Conservation (phyloP, 2,113 vertebrate species). For the Peromyscus californicus region DNA sequence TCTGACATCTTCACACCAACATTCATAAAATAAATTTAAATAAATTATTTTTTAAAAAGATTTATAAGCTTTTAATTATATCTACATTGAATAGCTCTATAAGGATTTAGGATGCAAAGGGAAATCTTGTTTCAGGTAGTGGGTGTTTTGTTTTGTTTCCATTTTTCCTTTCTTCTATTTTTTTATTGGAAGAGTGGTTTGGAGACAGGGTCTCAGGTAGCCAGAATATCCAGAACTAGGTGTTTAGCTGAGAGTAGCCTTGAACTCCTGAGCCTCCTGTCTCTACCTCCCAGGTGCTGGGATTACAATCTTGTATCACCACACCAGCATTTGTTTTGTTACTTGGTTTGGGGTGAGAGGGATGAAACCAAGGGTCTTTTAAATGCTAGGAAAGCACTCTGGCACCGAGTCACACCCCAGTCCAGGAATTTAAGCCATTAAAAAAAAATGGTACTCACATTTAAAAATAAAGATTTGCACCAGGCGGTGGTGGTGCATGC, state of each 20-base stretch:
- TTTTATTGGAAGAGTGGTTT: background rate
- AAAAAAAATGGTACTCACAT: too few species aligned
- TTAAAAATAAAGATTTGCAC: too few species aligned
- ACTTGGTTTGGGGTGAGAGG: background rate
- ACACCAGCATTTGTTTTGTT: background rate
- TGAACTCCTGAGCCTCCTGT: background rate
- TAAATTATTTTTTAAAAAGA: background rate
- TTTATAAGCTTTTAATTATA: background rate
- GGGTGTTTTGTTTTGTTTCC: background rate
- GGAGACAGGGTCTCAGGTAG: background rate
- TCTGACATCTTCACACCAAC: too few species aligned
- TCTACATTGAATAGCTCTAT: background rate
- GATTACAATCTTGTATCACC: background rate
- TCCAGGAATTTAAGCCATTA: too few species aligned
- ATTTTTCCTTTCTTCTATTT: background rate
- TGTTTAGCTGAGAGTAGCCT: background rate
- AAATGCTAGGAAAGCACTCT: background rate
- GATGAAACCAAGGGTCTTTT: background rate
- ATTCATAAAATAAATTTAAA: too few species aligned
- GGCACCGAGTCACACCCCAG: too few species aligned
- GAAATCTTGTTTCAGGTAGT: background rate
- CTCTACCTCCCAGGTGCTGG: background rate
- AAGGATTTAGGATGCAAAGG: background rate
- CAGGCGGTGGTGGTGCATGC: too few species aligned
- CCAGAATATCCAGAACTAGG: background rate